These are phyloP conservation scores for Heliconius hortense DNA, from an alignment of 2,888 invertebrate species.

Conservation along the genomic window DNA sequence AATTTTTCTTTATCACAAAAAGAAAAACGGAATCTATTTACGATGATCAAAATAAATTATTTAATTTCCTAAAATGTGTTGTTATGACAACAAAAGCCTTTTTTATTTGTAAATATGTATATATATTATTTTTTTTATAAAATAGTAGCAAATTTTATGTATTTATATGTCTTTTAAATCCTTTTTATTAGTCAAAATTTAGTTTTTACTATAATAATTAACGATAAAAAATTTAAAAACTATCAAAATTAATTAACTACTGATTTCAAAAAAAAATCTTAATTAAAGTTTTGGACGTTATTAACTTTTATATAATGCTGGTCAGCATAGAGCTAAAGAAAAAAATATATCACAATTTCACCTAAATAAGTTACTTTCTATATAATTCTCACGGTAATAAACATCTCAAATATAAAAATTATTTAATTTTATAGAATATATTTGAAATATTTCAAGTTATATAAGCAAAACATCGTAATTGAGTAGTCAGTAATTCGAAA, in stretches of 20 bases:
- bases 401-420: background rate
- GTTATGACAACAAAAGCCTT: too few species aligned
- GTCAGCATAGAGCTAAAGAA: background rate
- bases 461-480: slow-evolving; percentile 5
- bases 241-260: background rate
- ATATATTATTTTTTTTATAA: too few species aligned
- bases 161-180: too few species aligned
- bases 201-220: too few species aligned
- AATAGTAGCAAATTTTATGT: too few species aligned
- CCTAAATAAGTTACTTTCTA: background rate
- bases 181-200: too few species aligned
- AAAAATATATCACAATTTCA: background rate
- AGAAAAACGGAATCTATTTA: too few species aligned
- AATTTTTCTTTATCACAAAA: background rate
- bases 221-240: background rate
- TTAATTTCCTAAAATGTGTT: too few species aligned
- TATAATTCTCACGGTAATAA: background rate
- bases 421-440: too few species aligned
- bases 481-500: background rate
- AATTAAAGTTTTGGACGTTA: slow-evolving; percentile 9
- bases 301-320: slow-evolving; percentile 1
- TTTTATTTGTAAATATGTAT: too few species aligned
- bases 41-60: background rate
- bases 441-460: background rate
- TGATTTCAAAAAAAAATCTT: background rate